Evolutionary conservation across 2,113 vertebrate genomes (phyloP).

Genomic region (Nesospiza acunhae): DNA sequence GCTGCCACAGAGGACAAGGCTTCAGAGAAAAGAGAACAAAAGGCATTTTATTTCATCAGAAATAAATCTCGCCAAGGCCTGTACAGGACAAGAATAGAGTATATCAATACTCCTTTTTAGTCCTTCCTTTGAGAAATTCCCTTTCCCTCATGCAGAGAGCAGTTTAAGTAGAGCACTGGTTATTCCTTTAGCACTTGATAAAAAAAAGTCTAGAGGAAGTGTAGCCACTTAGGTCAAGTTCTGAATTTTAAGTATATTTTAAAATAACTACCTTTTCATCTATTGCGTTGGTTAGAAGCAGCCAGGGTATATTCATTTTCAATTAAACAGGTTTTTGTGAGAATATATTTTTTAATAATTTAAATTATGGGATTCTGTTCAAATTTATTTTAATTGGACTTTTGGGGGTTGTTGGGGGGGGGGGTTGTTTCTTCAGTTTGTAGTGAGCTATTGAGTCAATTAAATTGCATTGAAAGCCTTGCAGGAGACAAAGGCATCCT

Average conservation of each 20-base stretch:
- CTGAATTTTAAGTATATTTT: background rate
- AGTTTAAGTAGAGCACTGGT: background rate
- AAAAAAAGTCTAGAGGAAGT: background rate
- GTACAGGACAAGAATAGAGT: background rate
- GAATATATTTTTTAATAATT: background rate
- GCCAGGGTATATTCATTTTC: background rate
- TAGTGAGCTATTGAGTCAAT: background rate
- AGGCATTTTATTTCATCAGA: conserved; percentile 38
- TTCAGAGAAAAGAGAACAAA: conserved; percentile 48
- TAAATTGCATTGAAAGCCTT: background rate
- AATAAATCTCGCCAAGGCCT: background rate
- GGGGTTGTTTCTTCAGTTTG: background rate
- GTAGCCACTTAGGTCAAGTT: background rate
- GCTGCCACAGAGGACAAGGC: background rate
- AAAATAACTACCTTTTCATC: background rate
- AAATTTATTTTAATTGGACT: background rate
- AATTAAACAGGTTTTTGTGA: background rate
- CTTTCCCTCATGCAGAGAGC: background rate
- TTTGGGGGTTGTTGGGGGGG: background rate
- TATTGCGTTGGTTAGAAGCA: background rate
- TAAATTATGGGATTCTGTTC: background rate
- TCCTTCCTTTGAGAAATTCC: conserved; percentile 3
- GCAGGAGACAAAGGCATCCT: background rate
- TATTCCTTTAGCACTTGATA: background rate
- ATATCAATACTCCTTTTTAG: background rate